phyloP scores from a whole-genome alignment of 2,113 vertebrate species.

The Onychostruthus taczanowskii region DNA sequence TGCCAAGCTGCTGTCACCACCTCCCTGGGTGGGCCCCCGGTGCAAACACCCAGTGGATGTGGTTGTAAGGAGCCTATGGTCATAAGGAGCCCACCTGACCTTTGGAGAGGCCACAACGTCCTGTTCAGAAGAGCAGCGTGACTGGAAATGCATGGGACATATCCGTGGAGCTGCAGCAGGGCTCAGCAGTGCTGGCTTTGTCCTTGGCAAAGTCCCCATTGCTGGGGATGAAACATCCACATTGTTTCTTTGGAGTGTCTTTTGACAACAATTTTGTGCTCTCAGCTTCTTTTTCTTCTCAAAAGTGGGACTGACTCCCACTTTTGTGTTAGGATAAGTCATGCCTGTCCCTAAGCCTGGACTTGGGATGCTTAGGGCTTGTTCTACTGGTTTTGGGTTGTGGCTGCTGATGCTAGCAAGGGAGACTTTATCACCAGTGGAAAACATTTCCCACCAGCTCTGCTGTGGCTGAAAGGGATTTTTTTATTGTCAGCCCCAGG shows the following conservation, averaged over 20 bases:
- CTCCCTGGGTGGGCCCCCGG: background rate
- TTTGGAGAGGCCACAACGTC: background rate
- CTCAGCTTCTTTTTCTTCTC: background rate
- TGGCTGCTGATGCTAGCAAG: background rate
- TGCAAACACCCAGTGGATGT: accelerated
- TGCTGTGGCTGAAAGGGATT: background rate
- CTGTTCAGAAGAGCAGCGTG: accelerated
- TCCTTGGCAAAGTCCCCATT: background rate
- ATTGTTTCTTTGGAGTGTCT: background rate
- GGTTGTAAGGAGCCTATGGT: background rate
- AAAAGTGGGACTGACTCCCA: background rate
- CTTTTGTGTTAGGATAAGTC: background rate
- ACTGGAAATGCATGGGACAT: background rate
- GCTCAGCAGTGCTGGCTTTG: background rate
- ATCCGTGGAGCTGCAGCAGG: background rate
- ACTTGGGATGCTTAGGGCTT: background rate
- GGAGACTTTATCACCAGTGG: background rate
- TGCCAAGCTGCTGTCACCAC: background rate
- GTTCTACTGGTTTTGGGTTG: background rate
- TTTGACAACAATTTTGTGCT: background rate
- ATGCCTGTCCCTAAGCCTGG: background rate
- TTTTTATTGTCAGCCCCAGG: background rate
- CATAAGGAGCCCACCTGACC: background rate
- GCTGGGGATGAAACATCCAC: background rate
- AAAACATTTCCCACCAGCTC: background rate